Percentiles rank a stretch among this genome's conserved stretches.
These are phyloP conservation scores for Teleopsis dalmanni DNA, from an alignment of 1,140 invertebrate species.

Conservation along the genomic window DNA sequence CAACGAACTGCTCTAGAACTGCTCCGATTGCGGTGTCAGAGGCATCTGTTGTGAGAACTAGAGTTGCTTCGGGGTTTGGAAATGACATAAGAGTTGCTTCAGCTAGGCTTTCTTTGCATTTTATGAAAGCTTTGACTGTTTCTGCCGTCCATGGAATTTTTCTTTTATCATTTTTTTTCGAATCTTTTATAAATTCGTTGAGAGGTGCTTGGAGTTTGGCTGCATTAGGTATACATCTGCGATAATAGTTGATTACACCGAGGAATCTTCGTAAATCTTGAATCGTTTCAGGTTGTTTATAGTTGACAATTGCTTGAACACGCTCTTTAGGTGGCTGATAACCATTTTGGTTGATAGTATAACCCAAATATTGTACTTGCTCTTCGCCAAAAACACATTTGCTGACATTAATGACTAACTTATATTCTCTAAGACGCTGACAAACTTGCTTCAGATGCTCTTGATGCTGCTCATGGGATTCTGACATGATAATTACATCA, in stretches of 20 bases:
- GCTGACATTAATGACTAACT: constrained; percentile 18
- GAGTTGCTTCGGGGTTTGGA: constrained; percentile 7
- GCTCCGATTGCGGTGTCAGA: constrained; percentile 21
- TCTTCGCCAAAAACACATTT: constrained; percentile 30
- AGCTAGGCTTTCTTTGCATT: constrained; percentile 24
- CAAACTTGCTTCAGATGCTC: not conserved
- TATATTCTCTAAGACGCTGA: constrained; percentile 4
- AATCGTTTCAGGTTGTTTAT: no score
- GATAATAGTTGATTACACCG: constrained; percentile 43
- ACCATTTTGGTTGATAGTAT: constrained; percentile 16
- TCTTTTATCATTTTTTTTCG: constrained; percentile 22
- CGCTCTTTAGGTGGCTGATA: no score
- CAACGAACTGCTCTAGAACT: constrained; percentile 19
- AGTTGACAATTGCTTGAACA: no score
- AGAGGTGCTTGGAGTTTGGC: constrained; percentile 20
- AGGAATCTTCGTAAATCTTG: constrained; percentile 41
- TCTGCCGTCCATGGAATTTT: constrained; percentile 11
- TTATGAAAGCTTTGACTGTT: constrained; percentile 16
- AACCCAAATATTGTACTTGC: constrained; percentile 21
- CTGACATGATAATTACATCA: constrained; percentile 3
- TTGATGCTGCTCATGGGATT: not conserved
- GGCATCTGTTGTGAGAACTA: constrained; percentile 20
- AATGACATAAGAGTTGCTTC: constrained; percentile 16
- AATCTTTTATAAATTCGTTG: constrained; percentile 15
- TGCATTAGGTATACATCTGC: constrained; percentile 25